These are phyloP conservation scores for Aythya baeri DNA, from an alignment of 2,113 vertebrate genomes.

Conservation along the genomic window DNA sequence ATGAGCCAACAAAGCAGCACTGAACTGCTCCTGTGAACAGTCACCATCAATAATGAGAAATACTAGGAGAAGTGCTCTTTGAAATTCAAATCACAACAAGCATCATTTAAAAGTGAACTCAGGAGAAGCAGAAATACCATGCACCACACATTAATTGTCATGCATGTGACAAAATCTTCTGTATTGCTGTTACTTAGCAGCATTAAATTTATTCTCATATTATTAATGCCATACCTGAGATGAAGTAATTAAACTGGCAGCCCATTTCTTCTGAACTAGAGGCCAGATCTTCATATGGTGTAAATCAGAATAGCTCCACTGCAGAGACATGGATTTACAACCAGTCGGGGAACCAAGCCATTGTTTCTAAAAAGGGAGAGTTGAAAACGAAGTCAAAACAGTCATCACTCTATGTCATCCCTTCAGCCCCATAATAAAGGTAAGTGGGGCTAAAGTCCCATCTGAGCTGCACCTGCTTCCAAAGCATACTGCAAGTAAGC, in stretches of 20 bases:
- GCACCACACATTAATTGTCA: conserved; percentile 25
- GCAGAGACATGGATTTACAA: conserved; percentile 27
- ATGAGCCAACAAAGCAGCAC: conserved; percentile 33
- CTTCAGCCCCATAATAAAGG: not conserved
- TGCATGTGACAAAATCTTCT: not conserved
- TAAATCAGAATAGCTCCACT: conserved; percentile 45
- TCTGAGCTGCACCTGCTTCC: not conserved
- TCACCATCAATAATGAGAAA: conserved; percentile 33
- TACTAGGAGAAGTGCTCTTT: not conserved
- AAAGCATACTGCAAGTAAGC: not conserved
- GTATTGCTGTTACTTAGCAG: not conserved
- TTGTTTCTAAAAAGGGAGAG: not conserved
- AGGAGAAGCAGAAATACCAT: not conserved
- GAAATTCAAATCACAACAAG: conserved; percentile 32
- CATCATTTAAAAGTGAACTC: conserved; percentile 6
- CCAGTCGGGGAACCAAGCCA: not conserved
- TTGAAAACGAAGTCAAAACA: not conserved
- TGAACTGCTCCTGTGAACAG: not conserved
- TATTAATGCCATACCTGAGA: not conserved
- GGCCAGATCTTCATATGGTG: not conserved
- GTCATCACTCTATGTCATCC: not conserved
- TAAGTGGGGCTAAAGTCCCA: not conserved
- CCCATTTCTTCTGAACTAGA: conserved; percentile 2
- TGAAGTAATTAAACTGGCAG: conserved; percentile 22
- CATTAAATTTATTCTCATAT: conserved; percentile 13